Conservation (phyloP, 2,797 vertebrate species). For the Syngnathus rostellatus region DNA sequence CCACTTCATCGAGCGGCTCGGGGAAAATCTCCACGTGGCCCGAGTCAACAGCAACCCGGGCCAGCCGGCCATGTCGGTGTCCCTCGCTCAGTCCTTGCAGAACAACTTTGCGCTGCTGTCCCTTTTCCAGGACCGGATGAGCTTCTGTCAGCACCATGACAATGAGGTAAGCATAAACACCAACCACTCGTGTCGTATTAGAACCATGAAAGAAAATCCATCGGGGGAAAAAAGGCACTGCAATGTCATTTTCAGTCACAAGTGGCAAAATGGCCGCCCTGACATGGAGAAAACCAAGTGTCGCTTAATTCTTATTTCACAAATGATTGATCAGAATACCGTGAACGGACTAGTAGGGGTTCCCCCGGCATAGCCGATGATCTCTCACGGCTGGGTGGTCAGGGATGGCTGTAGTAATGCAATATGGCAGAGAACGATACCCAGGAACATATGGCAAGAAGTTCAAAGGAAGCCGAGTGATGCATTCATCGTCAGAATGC, state of each 20-base stretch:
- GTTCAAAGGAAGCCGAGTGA: slow-evolving; percentile 64
- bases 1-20: slow-evolving; percentile 86
- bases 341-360: no score
- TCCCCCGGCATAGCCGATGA: background rate
- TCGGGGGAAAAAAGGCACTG: no score
- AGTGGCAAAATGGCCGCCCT: no score
- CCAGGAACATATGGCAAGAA: slow-evolving; percentile 56
- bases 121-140: slow-evolving; percentile 80
- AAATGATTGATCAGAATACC: no score
- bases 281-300: no score
- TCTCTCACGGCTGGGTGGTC: background rate
- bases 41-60: slow-evolving; percentile 42
- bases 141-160: slow-evolving; percentile 85
- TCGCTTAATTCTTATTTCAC: no score
- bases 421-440: slow-evolving; percentile 37
- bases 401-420: slow-evolving; percentile 25
- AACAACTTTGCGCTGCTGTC: slow-evolving; percentile 80
- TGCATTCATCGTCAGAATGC: slow-evolving; percentile 58
- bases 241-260: no score
- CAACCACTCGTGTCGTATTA: background rate
- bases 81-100: slow-evolving; percentile 65
- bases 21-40: slow-evolving; percentile 55
- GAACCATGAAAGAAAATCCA: no score
- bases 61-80: slow-evolving; percentile 47
- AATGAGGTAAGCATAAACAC: slow-evolving; percentile 71